Evolutionary conservation across 2,113 vertebrate species (phyloP).

Genomic region (Atlantisia rogersi): DNA sequence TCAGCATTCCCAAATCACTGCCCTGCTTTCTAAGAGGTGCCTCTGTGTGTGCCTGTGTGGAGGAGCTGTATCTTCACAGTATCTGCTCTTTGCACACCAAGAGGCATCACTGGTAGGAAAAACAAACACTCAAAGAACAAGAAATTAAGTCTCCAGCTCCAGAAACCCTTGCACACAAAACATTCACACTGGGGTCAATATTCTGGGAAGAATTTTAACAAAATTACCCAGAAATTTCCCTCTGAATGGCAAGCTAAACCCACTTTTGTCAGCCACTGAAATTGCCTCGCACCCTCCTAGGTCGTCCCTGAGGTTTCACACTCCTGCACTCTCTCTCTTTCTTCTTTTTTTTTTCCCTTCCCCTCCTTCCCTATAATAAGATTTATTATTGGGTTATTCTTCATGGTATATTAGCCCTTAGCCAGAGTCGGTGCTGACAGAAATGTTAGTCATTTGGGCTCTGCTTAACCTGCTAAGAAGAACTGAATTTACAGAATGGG

Average conservation of each 20-base stretch:
- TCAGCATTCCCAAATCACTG: not conserved
- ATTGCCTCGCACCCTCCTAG: conserved; percentile 3
- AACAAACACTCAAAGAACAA: not conserved
- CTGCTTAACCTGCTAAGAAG: conserved; percentile 80
- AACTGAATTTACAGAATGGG: conserved; percentile 79
- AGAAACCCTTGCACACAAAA: not conserved
- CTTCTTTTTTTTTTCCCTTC: not conserved
- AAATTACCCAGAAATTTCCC: conserved; percentile 6
- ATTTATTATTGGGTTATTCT: conserved; percentile 73
- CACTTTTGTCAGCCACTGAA: conserved; percentile 12
- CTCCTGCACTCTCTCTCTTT: not conserved
- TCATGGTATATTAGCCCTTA: conserved; percentile 72
- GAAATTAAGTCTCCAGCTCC: not conserved
- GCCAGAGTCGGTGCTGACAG: conserved; percentile 64
- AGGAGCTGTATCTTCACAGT: not conserved
- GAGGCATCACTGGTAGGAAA: not conserved
- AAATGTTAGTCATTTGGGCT: conserved; percentile 79
- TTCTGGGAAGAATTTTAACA: not conserved
- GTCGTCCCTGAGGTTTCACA: not conserved
- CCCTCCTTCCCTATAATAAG: conserved; percentile 32
- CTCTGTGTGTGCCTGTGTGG: not conserved
- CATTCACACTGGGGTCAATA: not conserved
- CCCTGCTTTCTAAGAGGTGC: not conserved
- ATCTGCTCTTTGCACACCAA: not conserved
- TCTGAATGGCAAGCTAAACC: not conserved